Evolutionary conservation across 2,797 vertebrate species (phyloP), one percentile per base, ranked within the genome.

Genomic region (Nyctalus aviator): DNA sequence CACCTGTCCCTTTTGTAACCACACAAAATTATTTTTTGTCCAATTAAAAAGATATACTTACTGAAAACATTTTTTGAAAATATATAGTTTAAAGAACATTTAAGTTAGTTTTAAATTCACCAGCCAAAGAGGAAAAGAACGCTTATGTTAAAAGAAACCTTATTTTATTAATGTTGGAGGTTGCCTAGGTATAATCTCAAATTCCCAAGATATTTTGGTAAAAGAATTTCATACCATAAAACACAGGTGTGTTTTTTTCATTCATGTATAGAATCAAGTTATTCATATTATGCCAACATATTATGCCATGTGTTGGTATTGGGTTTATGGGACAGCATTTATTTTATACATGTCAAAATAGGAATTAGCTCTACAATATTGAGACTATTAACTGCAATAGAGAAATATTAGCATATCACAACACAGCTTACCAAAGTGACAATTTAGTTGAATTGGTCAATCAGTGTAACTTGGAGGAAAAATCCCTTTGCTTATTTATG

Each of bases 11-110:
- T 85, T 92, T 73, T 85, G 69, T 84, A 93, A 83, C 84, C 69
- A 76, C 64, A 84, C 64, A 66, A 78, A 86, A 92, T 90, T 81
- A 93, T 35, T 69, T 85, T 93, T 62, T 78, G 35, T 75, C 10
- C 14, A 83, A 68, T 93, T 90, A 86, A 91, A 93, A 95, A 84
- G 13, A 64, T 25, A 10, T 73, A 78, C 75, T 83, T 85, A 57
- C 64, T 69, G 20, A 37, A 85, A 27, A 66, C 69, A 66, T 55
- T 23, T 66, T 90, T 71, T 87, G 14, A 93, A 90, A 94, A 66
- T 68, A 66, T 66, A 10, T 37, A 59, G 44, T 41, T 55, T 71
- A 76, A 75, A 87, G 59, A 90, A 77, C 17, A 32, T 81, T 50
- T 44, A 53, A 78, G 82, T 77, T 85, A 15, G 23, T 10, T 46